Conservation (phyloP, 1,140 invertebrate species). For the Stegodyphus mimosarum region DNA sequence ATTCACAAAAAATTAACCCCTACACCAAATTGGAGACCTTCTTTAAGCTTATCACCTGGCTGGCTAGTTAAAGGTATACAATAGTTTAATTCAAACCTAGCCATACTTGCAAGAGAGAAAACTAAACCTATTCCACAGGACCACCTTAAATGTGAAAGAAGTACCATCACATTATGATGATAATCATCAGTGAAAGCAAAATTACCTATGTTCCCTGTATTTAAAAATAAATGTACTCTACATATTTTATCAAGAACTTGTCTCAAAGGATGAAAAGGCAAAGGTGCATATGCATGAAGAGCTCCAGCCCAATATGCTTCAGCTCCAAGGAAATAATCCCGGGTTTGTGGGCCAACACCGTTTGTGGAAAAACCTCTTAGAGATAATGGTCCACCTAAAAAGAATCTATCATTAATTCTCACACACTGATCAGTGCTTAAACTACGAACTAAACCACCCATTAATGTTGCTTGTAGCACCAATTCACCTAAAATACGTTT, state of each 20-base stretch:
- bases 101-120: conserved; percentile 79
- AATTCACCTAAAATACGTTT: conserved; percentile 70
- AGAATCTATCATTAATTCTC: conserved; percentile 83
- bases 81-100: conserved; percentile 88
- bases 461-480: conserved; percentile 69
- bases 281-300: conserved; percentile 83
- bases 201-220: conserved; percentile 81
- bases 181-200: conserved; percentile 68
- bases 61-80: conserved; percentile 75
- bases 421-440: conserved; percentile 71
- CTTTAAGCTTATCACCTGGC: conserved; percentile 71
- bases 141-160: conserved; percentile 63
- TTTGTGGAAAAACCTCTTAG: conserved; percentile 84
- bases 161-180: conserved; percentile 64
- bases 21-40: conserved; percentile 79
- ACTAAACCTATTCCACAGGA: conserved; percentile 81
- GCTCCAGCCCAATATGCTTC: conserved; percentile 83
- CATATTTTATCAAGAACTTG: conserved; percentile 83
- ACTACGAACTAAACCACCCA: conserved; percentile 47
- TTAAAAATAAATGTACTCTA: conserved; percentile 84
- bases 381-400: conserved; percentile 85
- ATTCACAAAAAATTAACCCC: conserved; percentile 76
- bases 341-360: conserved; percentile 81
- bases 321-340: conserved; percentile 69
- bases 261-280: conserved; percentile 82